Base-by-base conservation (phyloP, 2,888 invertebrate genomes). In the Sarcophaga subvicina region DNA sequence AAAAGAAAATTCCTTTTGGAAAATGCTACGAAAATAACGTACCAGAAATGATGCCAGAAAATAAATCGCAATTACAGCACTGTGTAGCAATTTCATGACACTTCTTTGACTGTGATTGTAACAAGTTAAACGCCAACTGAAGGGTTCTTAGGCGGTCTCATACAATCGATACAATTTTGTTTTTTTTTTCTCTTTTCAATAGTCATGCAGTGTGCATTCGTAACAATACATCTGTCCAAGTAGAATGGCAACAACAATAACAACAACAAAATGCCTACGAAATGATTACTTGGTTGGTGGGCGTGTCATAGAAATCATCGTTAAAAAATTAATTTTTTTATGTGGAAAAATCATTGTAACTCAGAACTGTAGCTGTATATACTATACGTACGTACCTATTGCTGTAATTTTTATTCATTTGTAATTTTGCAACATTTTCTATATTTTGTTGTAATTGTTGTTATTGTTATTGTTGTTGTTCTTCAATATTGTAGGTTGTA, bases 251-350 rank as follows among this genome's bases (percentile, higher is more conserved):
- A 54, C 17, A 54, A 12, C 6, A 17, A 49, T 14, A 49, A 12
- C 4, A 14, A 54, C 11, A 54, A 54, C 49, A 54, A 54, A 14
- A 54, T 54, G 54, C 4, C 54, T 1, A 54, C 49, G 60, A 67
- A 45, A 81, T 85, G 73, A 71, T 78, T 63, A 63, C 75, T 79
- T 71, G 60, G 77, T 49, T 67, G 76, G 88, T 88, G 88, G 91
- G 92, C 91, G 92, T 91, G 88, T 60, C 88, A 84, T 88, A 89
- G 88, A 86, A 84, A 90, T 91, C 90, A 90, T 90, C 90, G 91
- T 90, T 90, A 89, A 88, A 88, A 90, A 91, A 91, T 91, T 91
- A 91, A 91, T 91, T 91, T 91, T 77, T 54, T 54, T 54, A 4
- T 54, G 5, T 79, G 84, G 82, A 88, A 88, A 78, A 84, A 81